Base-by-base conservation (phyloP, 1,140 invertebrate genomes). In the Solenopsis invicta region DNA sequence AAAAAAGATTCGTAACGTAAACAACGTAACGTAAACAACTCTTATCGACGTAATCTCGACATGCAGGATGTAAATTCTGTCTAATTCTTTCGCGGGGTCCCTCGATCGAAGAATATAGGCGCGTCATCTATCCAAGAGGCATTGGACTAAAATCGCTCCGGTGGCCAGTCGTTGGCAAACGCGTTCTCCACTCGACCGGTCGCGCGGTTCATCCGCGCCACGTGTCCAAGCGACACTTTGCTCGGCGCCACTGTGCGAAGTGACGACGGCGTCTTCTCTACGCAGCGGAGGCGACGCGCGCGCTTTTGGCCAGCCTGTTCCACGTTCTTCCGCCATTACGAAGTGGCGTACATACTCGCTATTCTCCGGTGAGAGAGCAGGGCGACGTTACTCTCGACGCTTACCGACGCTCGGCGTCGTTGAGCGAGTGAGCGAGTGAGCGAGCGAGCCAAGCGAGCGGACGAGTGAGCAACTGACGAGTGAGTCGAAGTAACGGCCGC, bases 351-450 rank as follows among this genome's bases (percentile, higher is more conserved):
- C 94, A 88, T 93, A 88, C 90, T 92, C 87, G 90, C 92, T 88
- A 87, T 94, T 90, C 91, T 41, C 77, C 45, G 77, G 62, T 56
- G 77, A 86, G 80, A 82, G 50, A 21, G 41, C 41, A 41, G 90
- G 90, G 80, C 66, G 21, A 69, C 84, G 37, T 88, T 93, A 91
- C 41, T 6, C 41, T 6, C 92, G 92, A 93, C 91, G 92, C 91
- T 95, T 95, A 95, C 94, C 94, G 94, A 95, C 94, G 94, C 94
- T 94, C 94, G 94, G 94, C 94, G 94, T 95, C 92, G 82, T 87
- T 84, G 88, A 72, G 77, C 62, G 77, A 81, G 76, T 50, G 75
- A 45, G 59, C 24, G 59, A 77, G 75, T 56, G 59, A 48, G 37
- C 54, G 54, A 56, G n/a, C 54, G 18, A 50, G 29, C 41, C n/a